These are phyloP conservation scores for Acleris emargana DNA, from an alignment of 2,888 invertebrate genomes.

Conservation along the genomic window DNA sequence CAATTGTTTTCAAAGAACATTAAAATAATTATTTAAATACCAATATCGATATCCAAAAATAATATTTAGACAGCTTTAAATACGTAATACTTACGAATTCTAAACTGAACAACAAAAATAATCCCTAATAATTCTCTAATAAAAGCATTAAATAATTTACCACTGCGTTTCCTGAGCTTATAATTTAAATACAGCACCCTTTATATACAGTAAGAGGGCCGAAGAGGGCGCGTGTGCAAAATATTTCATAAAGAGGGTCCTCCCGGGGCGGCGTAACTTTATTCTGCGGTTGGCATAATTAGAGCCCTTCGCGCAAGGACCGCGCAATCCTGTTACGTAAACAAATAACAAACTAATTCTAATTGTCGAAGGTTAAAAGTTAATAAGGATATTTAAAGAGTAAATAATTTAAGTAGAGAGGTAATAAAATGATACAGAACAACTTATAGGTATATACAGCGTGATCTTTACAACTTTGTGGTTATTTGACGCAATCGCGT, in stretches of 20 bases:
- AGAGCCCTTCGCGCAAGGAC: slow-evolving; percentile 59
- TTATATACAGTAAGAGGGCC: slow-evolving; percentile 21
- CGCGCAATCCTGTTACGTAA: slow-evolving; percentile 56
- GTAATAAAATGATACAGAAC: no score
- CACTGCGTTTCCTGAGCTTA: slow-evolving; percentile 6
- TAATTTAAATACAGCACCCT: slow-evolving; percentile 35
- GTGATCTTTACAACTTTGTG: no score
- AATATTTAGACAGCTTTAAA: no score
- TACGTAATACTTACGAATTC: no score
- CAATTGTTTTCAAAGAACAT: no score
- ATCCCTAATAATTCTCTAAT: no score
- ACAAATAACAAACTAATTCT: slow-evolving; percentile 40
- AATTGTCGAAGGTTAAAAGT: slow-evolving; percentile 17
- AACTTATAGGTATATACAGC: no score
- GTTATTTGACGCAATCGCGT: no score
- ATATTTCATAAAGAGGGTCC: slow-evolving; percentile 61
- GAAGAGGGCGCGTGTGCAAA: slow-evolving; percentile 60
- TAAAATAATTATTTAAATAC: no score
- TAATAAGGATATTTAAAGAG: slow-evolving; percentile 3
- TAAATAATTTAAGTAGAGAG: no score
- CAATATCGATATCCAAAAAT: no score
- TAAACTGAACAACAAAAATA: no score
- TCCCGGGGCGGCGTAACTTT: slow-evolving; percentile 76
- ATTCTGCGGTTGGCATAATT: slow-evolving; percentile 81
- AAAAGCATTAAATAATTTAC: not conserved